Percentiles rank a stretch among this genome's conserved stretches.
Conservation (phyloP, 64 coral and sea anemone genomes). For the Montipora foliosa region DNA sequence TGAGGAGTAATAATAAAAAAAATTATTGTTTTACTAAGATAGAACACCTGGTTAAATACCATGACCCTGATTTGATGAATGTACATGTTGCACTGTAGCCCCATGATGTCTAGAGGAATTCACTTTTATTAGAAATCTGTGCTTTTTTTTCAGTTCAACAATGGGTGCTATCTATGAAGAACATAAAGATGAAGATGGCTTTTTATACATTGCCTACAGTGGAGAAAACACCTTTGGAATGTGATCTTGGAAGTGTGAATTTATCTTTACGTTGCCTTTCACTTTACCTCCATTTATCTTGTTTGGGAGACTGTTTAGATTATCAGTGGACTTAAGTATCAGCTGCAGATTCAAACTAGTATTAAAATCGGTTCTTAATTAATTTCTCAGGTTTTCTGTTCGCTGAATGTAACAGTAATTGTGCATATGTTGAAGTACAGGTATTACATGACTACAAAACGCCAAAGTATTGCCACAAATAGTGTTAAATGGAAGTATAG, state of each 20-base stretch:
- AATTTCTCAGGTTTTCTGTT: background rate
- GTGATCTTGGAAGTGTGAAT: conserved; percentile 29
- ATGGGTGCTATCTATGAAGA: conserved; percentile 99
- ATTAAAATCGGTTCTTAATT: background rate
- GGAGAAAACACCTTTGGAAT: conserved; percentile 99
- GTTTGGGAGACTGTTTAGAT: conserved; percentile 8
- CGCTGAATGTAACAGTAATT: background rate
- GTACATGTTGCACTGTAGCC: too few species aligned
- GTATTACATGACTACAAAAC: background rate
- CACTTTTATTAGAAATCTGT: background rate
- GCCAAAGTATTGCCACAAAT: conserved; percentile 3
- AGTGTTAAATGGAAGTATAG: background rate
- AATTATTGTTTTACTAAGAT: too few species aligned
- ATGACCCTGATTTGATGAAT: too few species aligned
- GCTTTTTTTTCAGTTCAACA: conserved; percentile 83
- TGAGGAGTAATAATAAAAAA: too few species aligned
- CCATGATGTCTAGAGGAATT: too few species aligned
- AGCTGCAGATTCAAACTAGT: background rate
- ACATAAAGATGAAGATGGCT: conserved; percentile 99
- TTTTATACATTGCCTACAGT: conserved; percentile 99
- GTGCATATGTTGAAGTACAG: background rate
- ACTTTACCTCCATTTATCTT: conserved; percentile 10
- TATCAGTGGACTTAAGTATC: conserved; percentile 6
- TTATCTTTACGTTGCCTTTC: background rate
- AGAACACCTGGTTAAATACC: too few species aligned